Conservation (phyloP, 2,888 invertebrate genomes). For the Pantelozetes paolii region DNA sequence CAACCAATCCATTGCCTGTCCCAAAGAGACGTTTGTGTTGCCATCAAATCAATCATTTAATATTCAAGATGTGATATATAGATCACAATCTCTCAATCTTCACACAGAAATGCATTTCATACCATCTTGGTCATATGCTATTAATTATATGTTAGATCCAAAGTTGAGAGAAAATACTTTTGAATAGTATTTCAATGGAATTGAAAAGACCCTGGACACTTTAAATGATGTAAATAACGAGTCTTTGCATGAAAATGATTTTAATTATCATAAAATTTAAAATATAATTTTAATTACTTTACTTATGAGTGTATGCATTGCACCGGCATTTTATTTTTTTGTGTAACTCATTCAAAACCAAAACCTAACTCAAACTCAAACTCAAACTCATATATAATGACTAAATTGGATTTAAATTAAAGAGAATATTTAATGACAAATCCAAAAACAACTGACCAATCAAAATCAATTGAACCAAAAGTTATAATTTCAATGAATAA, state of each 20-base stretch:
- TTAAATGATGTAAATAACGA: too few species aligned
- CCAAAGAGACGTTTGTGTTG: constrained; percentile 2
- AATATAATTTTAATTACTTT: too few species aligned
- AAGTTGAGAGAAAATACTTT: constrained; percentile 8
- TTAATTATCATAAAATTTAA: not conserved
- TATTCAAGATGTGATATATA: not conserved
- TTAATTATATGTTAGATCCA: not conserved
- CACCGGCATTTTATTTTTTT: too few species aligned
- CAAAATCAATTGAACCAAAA: too few species aligned
- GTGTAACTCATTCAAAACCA: too few species aligned
- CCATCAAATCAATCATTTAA: constrained; percentile 4
- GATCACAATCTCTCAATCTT: not conserved
- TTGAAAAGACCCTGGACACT: not conserved
- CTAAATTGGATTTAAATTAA: too few species aligned
- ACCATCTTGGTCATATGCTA: not conserved
- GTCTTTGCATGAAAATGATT: not conserved
- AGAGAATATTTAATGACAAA: too few species aligned
- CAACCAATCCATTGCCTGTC: not conserved
- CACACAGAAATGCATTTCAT: constrained; percentile 30
- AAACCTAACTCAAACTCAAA: too few species aligned
- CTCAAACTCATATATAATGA: too few species aligned
- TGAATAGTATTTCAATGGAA: not conserved
- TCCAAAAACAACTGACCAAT: too few species aligned
- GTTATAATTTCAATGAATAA: too few species aligned
- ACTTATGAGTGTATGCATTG: too few species aligned